Percentiles rank a stretch among this genome's conserved stretches.
Conservation (phyloP, 2,113 vertebrate species). For the Girardinichthys multiradiatus region DNA sequence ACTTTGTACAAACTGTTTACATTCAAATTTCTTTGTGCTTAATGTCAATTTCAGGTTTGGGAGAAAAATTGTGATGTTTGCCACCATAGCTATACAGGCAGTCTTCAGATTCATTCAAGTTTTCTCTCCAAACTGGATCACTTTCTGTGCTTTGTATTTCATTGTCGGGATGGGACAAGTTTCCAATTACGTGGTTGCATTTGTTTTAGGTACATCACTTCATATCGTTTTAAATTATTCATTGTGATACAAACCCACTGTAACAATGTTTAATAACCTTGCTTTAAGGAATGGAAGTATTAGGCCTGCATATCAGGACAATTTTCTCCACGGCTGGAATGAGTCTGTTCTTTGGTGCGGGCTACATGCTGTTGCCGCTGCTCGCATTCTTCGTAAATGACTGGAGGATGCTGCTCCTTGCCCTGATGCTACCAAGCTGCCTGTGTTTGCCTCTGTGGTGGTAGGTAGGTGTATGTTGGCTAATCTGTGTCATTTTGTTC, state of each 20-base stretch:
- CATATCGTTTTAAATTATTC: neutral
- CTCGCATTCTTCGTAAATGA: constrained; percentile 86
- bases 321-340: constrained; percentile 88
- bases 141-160: constrained; percentile 85
- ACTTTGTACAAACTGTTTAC: neutral
- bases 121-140: constrained; percentile 87
- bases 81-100: constrained; percentile 85
- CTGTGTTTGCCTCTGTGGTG: constrained; percentile 87
- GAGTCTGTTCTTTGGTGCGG: constrained; percentile 84
- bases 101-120: constrained; percentile 85
- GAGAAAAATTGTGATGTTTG: constrained; percentile 90
- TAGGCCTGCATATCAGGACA: constrained; percentile 82
- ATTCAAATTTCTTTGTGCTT: neutral
- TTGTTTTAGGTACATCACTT: constrained; percentile 88
- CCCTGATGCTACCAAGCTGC: constrained; percentile 79
- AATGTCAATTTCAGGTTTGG: constrained; percentile 84
- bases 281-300: constrained; percentile 87
- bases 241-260: neutral
- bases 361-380: constrained; percentile 90
- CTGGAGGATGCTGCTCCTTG: constrained; percentile 88
- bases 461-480: constrained; percentile 81
- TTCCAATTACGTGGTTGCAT: constrained; percentile 90
- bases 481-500: neutral
- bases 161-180: constrained; percentile 88
- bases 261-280: neutral